Percentiles rank a stretch among this genome's conserved stretches.
Evolutionary conservation across 2,888 invertebrate genomes (phyloP).

Genomic region (Caenorhabditis sp.): DNA sequence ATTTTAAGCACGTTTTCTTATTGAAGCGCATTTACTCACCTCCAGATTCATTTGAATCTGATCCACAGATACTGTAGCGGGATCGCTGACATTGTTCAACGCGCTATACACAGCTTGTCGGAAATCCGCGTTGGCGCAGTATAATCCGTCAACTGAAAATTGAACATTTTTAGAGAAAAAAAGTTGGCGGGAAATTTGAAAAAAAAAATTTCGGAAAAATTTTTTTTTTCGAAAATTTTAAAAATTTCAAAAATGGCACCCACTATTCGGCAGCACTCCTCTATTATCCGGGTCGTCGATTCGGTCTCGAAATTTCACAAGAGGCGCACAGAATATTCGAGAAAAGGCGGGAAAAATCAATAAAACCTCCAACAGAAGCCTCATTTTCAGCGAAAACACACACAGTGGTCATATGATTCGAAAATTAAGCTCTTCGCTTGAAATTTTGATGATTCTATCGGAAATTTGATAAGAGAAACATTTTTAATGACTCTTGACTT

Average conservation of each 20-base stretch:
- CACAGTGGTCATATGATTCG: neutral
- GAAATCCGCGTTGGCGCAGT: constrained; percentile 26
- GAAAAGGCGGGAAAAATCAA: neutral
- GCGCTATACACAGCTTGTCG: constrained; percentile 14
- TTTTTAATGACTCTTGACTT: neutral
- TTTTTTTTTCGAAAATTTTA: constrained; percentile 15
- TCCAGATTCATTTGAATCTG: constrained; percentile 50
- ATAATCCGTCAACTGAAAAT: constrained; percentile 45
- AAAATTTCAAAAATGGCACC: constrained; percentile 14
- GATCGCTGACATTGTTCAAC: constrained; percentile 28
- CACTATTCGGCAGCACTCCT: constrained; percentile 45
- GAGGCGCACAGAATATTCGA: constrained; percentile 7
- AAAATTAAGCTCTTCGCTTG: neutral
- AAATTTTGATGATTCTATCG: neutral
- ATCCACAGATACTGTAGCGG: constrained; percentile 46
- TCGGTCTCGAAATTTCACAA: neutral
- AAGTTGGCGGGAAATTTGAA: neutral
- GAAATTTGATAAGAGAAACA: neutral
- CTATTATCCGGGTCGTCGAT: constrained; percentile 9
- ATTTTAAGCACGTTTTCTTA: neutral
- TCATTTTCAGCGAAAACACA: neutral
- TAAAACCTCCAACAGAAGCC: neutral
- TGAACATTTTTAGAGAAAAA: too few species aligned
- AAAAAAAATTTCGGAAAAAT: neutral
- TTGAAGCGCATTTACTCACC: constrained; percentile 21